Base-by-base conservation (phyloP, 2,888 invertebrate species). In the Blastobasis adustella region DNA sequence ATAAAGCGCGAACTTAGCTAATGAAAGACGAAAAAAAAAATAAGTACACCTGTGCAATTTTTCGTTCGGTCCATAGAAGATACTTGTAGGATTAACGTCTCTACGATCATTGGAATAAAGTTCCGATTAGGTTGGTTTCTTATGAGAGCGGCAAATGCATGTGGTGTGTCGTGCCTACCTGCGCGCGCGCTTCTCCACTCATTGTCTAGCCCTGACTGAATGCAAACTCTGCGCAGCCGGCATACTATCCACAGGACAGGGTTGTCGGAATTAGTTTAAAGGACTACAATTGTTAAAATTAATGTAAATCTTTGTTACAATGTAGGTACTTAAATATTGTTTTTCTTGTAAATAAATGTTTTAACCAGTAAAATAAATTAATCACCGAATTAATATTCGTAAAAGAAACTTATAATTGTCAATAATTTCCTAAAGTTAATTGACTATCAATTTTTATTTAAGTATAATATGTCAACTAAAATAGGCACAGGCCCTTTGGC, bases 1-100 rank as follows among this genome's bases (percentile, higher is more conserved):
- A 76, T 76, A 83, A 79, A 84, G 84, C 82, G 82, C 85, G 81
- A 87, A 87, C 86, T 82, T 79, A 79, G 83, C 88, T 87, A 88
- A 88, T 87, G 88, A 87, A 87, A 86, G 67, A 78, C 10, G 42
- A 42, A 82, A 84, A 75, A n/a, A 79, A 82, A 76, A 71, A 67
- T 76, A 82, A 82, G 80, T 77, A 82, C 79, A 78, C 75, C 73
- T 72, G 68, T 60, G 61, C 82, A 71, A 80, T 8, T 5, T 42
- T 42, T 42, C 1, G 9, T 42, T 6, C n/a, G 6, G n/a, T 10
- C 3, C 2, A 47, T 37, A 4, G 10, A 46, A 23, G 5, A 46
- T 5, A 46, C 23, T 23, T 23, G 23, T 23, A 23, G 23, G 23
- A 23, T 23, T 23, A 1, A 1, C 23, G 23, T 23, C 23, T 23